Conservation (phyloP, 2,888 invertebrate genomes). For the Syrphus vitripennis region DNA sequence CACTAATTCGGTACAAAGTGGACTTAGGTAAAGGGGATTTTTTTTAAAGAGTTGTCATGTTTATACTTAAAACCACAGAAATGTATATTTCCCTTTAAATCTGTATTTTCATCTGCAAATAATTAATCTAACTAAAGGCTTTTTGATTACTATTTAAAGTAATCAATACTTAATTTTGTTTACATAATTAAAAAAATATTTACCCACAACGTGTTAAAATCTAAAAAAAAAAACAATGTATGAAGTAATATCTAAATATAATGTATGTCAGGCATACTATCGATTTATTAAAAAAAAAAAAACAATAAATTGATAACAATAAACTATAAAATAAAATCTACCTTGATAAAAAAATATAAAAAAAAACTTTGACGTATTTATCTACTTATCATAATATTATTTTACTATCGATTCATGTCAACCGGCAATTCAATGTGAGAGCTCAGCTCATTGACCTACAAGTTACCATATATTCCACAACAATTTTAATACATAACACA, state of each 20-base stretch:
- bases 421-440: constrained; percentile 34
- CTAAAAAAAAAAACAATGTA: too few relatives aligned
- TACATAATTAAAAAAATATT: too few relatives aligned
- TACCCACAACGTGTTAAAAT: too few relatives aligned
- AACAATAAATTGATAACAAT: background rate
- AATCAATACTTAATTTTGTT: too few relatives aligned
- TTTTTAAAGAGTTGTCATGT: too few relatives aligned
- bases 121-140: too few relatives aligned
- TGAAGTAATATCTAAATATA: background rate
- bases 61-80: too few relatives aligned
- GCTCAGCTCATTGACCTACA: constrained; percentile 62
- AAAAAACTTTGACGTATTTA: background rate
- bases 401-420: constrained; percentile 61
- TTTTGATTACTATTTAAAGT: too few relatives aligned
- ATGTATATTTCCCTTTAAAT: too few relatives aligned
- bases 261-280: background rate
- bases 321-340: background rate
- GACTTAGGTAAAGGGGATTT: too few relatives aligned
- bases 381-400: constrained; percentile 10
- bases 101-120: too few relatives aligned
- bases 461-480: constrained; percentile 46
- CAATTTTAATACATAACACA: constrained; percentile 8
- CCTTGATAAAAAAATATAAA: background rate
- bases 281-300: background rate
- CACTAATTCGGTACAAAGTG: too few relatives aligned